Percentiles rank a stretch among this genome's conserved stretches.
phyloP scores from a whole-genome alignment of 1,140 invertebrate species.

The Caenorhabditis latens region DNA sequence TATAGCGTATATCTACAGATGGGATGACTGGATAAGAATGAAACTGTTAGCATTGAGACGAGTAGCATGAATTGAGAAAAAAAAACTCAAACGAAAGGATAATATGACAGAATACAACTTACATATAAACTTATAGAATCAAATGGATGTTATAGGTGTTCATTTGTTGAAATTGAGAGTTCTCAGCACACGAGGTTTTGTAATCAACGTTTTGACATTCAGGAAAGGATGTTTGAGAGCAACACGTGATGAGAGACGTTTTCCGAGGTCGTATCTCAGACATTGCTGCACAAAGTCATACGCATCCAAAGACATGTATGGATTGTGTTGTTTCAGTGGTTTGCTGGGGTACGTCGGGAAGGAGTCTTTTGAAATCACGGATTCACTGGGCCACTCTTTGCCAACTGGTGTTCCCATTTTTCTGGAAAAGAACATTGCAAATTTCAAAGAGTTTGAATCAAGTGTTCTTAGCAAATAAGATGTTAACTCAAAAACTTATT shows the following conservation, averaged over 20 bases:
- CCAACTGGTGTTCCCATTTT: constrained; percentile 63
- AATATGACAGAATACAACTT: too few species aligned
- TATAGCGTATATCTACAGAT: too few species aligned
- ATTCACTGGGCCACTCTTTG: constrained; percentile 62
- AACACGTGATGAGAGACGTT: constrained; percentile 9
- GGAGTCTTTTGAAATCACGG: constrained; percentile 56
- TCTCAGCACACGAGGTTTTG: neutral
- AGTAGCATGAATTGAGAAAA: too few species aligned
- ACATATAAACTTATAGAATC: too few species aligned
- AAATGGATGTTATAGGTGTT: neutral
- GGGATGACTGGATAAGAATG: too few species aligned
- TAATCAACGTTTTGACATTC: neutral
- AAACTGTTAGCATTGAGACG: too few species aligned
- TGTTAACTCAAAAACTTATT: neutral
- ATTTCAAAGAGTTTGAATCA: too few species aligned
- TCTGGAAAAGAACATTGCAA: constrained; percentile 49
- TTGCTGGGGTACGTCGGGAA: constrained; percentile 43
- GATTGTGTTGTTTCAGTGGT: neutral
- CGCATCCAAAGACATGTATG: neutral
- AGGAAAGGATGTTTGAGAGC: constrained; percentile 20
- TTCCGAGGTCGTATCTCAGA: constrained; percentile 23
- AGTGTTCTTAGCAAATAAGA: neutral
- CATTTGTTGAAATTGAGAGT: neutral
- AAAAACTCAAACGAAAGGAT: too few species aligned
- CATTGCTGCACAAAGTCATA: constrained; percentile 26